Evolutionary conservation across 2,888 invertebrate species (phyloP).

Genomic region (Ormyrus pomaceus): DNA sequence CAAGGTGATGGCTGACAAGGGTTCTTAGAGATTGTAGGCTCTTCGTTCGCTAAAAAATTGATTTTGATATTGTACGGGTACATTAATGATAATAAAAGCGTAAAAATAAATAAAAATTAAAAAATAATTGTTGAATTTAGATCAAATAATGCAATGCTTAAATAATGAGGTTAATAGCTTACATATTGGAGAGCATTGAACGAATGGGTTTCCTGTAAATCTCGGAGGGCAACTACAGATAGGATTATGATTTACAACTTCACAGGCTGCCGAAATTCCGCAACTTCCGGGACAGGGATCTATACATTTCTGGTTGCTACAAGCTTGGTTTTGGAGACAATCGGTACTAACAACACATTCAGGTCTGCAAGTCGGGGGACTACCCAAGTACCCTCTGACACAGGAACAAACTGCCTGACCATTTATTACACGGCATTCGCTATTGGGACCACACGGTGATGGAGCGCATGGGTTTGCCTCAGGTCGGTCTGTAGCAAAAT

Average conservation of each 20-base stretch:
- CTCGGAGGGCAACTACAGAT: slow-evolving; percentile 86
- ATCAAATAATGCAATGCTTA: not conserved
- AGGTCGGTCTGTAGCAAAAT: slow-evolving; percentile 65
- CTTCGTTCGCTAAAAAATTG: slow-evolving; percentile 19
- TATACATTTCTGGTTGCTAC: slow-evolving; percentile 87
- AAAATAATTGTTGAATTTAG: slow-evolving; percentile 2
- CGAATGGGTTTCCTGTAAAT: slow-evolving; percentile 88
- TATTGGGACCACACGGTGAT: slow-evolving; percentile 89
- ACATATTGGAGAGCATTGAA: slow-evolving; percentile 80
- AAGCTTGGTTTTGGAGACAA: slow-evolving; percentile 87
- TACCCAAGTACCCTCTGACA: slow-evolving; percentile 82
- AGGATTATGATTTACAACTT: slow-evolving; percentile 89
- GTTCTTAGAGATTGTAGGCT: slow-evolving; percentile 74
- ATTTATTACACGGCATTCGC: slow-evolving; percentile 85
- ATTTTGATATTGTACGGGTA: no score
- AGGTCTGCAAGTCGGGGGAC: slow-evolving; percentile 88
- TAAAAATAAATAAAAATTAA: not conserved
- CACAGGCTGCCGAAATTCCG: slow-evolving; percentile 85
- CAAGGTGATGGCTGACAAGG: slow-evolving; percentile 88
- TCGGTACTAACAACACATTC: slow-evolving; percentile 91
- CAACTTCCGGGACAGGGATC: slow-evolving; percentile 91
- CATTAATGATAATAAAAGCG: no score
- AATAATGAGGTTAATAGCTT: slow-evolving; percentile 18
- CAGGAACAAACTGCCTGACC: slow-evolving; percentile 88
- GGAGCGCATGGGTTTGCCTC: slow-evolving; percentile 83